These are phyloP conservation scores for Panonychus citri DNA, from an alignment of 1,140 invertebrate genomes.

Conservation along the genomic window DNA sequence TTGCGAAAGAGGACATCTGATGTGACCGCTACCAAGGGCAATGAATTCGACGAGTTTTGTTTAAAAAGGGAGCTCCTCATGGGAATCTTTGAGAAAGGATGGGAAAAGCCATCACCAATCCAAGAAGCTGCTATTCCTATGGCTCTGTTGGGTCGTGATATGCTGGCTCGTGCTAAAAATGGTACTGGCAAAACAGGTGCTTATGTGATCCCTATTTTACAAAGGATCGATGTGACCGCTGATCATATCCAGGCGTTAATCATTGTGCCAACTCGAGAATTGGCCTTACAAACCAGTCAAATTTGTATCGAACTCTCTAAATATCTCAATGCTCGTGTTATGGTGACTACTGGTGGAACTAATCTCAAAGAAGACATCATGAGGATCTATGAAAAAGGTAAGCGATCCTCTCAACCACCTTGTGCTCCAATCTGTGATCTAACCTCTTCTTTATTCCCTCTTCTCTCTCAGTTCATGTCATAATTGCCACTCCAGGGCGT, in stretches of 20 bases:
- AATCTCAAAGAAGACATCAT: constrained; percentile 98
- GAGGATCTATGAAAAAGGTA: constrained; percentile 85
- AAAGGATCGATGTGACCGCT: constrained; percentile 70
- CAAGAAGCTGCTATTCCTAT: constrained; percentile 98
- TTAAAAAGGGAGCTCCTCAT: constrained; percentile 88
- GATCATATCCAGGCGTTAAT: constrained; percentile 86
- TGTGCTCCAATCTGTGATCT: neutral
- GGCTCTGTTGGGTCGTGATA: constrained; percentile 86
- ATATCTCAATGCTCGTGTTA: constrained; percentile 79
- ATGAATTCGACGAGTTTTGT: constrained; percentile 99
- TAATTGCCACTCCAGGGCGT: constrained; percentile 95
- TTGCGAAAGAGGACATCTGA: constrained; percentile 85
- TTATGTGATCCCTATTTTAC: constrained; percentile 92
- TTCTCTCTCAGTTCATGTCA: constrained; percentile 59
- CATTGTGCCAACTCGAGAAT: constrained; percentile 93
- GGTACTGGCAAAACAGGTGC: constrained; percentile 99
- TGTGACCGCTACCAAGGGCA: constrained; percentile 96
- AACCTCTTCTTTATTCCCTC: neutral
- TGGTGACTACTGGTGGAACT: constrained; percentile 97
- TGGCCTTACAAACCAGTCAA: constrained; percentile 97
- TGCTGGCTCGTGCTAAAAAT: constrained; percentile 95
- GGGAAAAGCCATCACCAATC: constrained; percentile 98
- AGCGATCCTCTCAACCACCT: no score
- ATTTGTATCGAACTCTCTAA: constrained; percentile 97
- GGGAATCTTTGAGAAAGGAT: constrained; percentile 99